Evolutionary conservation across 2,888 invertebrate species (phyloP).

Genomic region (Empis stercorea): DNA sequence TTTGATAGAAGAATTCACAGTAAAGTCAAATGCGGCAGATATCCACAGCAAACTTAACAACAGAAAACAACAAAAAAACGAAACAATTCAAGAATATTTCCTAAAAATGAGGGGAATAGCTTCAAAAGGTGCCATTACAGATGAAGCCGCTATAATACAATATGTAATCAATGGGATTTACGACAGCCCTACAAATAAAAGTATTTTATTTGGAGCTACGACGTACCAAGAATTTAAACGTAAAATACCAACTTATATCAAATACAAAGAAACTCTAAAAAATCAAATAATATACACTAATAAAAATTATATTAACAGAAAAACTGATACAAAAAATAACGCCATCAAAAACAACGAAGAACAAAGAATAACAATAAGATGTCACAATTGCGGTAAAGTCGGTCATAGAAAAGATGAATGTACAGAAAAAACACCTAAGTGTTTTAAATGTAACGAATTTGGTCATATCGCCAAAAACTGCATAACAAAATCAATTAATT

Average conservation of each 20-base stretch:
- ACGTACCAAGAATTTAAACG: background rate
- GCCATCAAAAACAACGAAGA: too few species aligned
- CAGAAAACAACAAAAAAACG: background rate
- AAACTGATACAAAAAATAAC: background rate
- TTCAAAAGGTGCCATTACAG: background rate
- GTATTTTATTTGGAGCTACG: background rate
- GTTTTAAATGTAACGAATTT: background rate
- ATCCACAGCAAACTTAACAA: background rate
- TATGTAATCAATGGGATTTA: background rate
- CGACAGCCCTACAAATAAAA: background rate
- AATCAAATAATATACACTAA: background rate
- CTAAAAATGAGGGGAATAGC: background rate
- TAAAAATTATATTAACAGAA: background rate
- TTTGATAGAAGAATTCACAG: background rate
- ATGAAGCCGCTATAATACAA: background rate
- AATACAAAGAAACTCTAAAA: background rate
- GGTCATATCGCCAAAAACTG: constrained; percentile 1
- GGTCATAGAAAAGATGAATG: background rate
- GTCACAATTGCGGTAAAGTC: background rate
- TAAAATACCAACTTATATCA: background rate
- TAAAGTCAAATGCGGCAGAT: background rate
- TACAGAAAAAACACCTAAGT: background rate
- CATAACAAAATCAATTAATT: background rate
- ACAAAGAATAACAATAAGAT: background rate
- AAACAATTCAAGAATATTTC: background rate